phyloP scores from a whole-genome alignment of 2,113 vertebrate genomes.

The Rhea pennata region DNA sequence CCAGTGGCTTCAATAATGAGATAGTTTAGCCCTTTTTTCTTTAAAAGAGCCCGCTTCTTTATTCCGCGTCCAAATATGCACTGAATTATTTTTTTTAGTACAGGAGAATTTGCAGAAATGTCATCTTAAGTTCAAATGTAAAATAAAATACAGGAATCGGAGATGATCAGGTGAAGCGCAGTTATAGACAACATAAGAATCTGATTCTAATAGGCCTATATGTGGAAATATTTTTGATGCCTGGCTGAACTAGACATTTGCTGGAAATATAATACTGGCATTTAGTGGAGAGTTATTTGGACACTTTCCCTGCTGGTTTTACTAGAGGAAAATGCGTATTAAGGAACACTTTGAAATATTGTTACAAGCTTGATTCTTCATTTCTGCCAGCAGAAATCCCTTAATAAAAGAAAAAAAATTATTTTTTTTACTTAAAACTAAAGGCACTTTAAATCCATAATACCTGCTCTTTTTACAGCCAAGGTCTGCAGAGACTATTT shows the following conservation, averaged over 20 bases:
- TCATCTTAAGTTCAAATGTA: neutral
- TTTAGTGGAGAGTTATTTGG: conserved; percentile 76
- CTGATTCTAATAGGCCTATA: neutral
- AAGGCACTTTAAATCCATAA: neutral
- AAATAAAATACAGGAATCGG: neutral
- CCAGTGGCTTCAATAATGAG: neutral
- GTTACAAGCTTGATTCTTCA: conserved; percentile 63
- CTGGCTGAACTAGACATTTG: conserved; percentile 24
- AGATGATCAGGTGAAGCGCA: neutral
- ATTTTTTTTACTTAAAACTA: conserved; percentile 17
- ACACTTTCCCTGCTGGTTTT: conserved; percentile 80
- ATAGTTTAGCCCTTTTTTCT: neutral
- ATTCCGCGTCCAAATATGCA: neutral
- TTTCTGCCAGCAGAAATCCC: conserved; percentile 50
- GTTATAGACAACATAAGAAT: neutral
- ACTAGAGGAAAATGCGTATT: conserved; percentile 71
- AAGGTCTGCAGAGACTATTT: neutral
- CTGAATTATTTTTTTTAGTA: neutral
- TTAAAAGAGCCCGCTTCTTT: neutral
- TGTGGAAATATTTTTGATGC: conserved; percentile 59
- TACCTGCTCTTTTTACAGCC: neutral
- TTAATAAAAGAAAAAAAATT: conserved; percentile 55
- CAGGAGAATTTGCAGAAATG: neutral
- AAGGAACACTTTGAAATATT: conserved; percentile 75
- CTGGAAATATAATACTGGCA: conserved; percentile 71